Percentiles rank a stretch among this genome's conserved stretches.
Conservation (phyloP, 2,888 invertebrate species). For the Stenichneumon culpator region DNA sequence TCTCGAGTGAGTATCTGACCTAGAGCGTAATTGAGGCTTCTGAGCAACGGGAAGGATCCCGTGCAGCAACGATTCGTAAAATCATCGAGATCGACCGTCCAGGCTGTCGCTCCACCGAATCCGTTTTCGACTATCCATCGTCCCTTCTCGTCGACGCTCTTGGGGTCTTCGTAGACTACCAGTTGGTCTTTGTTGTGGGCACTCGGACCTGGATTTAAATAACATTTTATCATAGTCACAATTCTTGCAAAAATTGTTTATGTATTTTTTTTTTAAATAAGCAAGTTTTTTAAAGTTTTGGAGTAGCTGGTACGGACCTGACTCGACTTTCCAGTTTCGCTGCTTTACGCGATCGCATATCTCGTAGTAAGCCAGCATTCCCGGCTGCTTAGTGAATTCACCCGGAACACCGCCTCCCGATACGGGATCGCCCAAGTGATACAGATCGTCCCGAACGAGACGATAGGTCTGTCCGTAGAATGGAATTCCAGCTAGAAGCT, state of each 20-base stretch:
- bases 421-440: slow-evolving; percentile 88
- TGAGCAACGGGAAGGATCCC: slow-evolving; percentile 92
- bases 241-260: slow-evolving; percentile 7
- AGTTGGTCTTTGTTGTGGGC: slow-evolving; percentile 93
- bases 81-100: slow-evolving; percentile 96
- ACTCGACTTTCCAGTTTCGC: slow-evolving; percentile 77
- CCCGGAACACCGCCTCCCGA: slow-evolving; percentile 93
- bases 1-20: slow-evolving; percentile 85
- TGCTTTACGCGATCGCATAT: slow-evolving; percentile 89
- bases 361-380: slow-evolving; percentile 95
- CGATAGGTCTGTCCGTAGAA: slow-evolving; percentile 96
- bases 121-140: slow-evolving; percentile 91
- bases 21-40: slow-evolving; percentile 92
- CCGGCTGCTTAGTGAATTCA: slow-evolving; percentile 93
- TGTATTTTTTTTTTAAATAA: background rate
- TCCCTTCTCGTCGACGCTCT: slow-evolving; percentile 92
- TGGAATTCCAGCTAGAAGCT: slow-evolving; percentile 93
- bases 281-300: too few relatives aligned
- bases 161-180: slow-evolving; percentile 95
- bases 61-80: slow-evolving; percentile 94
- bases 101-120: slow-evolving; percentile 93
- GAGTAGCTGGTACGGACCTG: slow-evolving; percentile 76
- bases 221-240: slow-evolving; percentile 4
- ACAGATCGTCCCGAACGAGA: slow-evolving; percentile 85
- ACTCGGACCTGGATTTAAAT: slow-evolving; percentile 88